These are phyloP conservation scores for Argya squamiceps DNA, from an alignment of 2,797 vertebrate genomes.

Conservation along the genomic window DNA sequence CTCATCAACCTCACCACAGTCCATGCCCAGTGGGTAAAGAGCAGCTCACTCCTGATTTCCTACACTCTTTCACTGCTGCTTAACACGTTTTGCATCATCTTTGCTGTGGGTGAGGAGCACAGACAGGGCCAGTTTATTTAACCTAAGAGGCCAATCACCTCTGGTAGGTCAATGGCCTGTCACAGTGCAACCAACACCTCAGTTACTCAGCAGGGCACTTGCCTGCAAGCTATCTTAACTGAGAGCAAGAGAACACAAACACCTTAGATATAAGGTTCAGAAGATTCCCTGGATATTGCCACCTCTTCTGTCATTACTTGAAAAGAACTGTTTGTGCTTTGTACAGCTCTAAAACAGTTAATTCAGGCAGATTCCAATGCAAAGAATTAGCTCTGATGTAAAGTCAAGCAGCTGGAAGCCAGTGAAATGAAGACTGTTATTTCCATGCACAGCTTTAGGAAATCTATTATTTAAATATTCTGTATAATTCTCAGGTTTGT, in stretches of 20 bases:
- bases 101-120: not conserved
- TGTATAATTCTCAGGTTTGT: not conserved
- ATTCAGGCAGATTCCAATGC: not conserved
- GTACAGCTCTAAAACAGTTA: not conserved
- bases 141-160: not conserved
- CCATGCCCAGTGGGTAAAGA: not conserved
- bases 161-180: not conserved
- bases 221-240: not conserved
- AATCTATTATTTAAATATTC: conserved; percentile 16
- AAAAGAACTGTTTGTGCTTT: not conserved
- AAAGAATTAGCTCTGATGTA: not conserved
- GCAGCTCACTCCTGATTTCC: not conserved
- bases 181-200: not conserved
- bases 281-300: not conserved
- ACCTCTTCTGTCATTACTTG: not conserved
- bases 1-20: not conserved
- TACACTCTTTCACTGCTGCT: not conserved
- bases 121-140: not conserved
- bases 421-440: not conserved
- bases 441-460: not conserved
- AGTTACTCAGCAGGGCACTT: not conserved
- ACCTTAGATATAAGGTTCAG: not conserved
- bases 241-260: not conserved
- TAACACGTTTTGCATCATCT: accelerated
- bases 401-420: not conserved